Conservation (phyloP, 2,888 invertebrate species). For the Campoletis raptor region DNA sequence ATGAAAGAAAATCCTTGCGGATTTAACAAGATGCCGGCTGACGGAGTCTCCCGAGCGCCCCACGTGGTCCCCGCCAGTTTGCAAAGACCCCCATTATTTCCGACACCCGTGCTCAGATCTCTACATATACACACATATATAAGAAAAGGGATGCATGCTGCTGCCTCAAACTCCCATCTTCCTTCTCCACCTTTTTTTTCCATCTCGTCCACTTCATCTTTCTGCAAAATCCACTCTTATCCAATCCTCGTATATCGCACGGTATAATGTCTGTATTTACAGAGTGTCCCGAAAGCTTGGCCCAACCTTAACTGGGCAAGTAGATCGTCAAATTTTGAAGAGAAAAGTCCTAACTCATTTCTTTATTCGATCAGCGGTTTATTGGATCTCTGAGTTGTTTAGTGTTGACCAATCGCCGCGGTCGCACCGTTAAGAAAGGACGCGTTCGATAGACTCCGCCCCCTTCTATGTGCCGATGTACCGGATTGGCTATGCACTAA, state of each 20-base stretch:
- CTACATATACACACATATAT: constrained; percentile 14
- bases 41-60: constrained; percentile 43
- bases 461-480: background rate
- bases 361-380: too few relatives aligned
- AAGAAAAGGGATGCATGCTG: constrained; percentile 33
- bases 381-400: background rate
- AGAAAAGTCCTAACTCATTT: background rate
- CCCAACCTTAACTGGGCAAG: background rate
- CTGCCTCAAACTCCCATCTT: constrained; percentile 41
- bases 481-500: background rate
- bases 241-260: constrained; percentile 32
- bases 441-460: background rate
- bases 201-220: constrained; percentile 53
- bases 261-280: background rate
- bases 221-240: constrained; percentile 48
- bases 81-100: constrained; percentile 59
- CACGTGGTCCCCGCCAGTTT: constrained; percentile 49
- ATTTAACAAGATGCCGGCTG: constrained; percentile 47
- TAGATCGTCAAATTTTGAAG: background rate
- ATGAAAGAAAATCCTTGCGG: constrained; percentile 40
- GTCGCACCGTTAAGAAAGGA: background rate
- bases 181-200: constrained; percentile 27
- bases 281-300: background rate
- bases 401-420: background rate
- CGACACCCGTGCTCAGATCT: constrained; percentile 53